Base-by-base conservation (phyloP, 2,113 vertebrate species). In the Trinectes maculatus region DNA sequence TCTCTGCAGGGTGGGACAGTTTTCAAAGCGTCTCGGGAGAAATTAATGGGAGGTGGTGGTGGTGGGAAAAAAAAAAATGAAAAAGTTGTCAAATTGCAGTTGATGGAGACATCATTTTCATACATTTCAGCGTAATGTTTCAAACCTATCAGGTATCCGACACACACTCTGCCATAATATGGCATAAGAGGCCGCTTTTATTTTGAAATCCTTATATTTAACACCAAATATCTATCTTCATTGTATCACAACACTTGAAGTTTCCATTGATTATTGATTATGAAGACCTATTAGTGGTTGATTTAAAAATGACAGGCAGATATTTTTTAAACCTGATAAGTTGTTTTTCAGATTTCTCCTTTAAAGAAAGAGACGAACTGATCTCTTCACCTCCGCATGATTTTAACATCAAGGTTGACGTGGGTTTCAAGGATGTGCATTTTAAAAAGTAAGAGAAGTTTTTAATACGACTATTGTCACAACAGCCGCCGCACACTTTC, bases 1-100 rank as follows among this genome's bases (percentile, higher is more conserved):
- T 84, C 85, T 52, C 76, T 6, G 66, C 85, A 63, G 85, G 82
- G 67, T 83, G 53, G 21, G 49, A 59, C 61, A 48, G 56, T 69
- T 85, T 77, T 80, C 74, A 80, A 47, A 77, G 67, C 19, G 25
- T 80, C 78, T 71, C 61, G 43, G 46, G 40, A 40, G 36, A 79
- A 73, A 79, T 79, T 75, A 82, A 43, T n/a, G n/a, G n/a, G n/a
- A n/a, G n/a, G n/a, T n/a, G n/a, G n/a, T n/a, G n/a, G n/a, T n/a
- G n/a, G n/a, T n/a, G 31, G 15, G 6, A 18, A 1, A 8, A 1
- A 8, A 22, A 19, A 39, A 61, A 78, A n/a, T n/a, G n/a, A n/a
- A 70, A 82, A 75, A 61, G 42, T 59, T 67, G 77, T 18, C 60
- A 86, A 85, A 85, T 73, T 81, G 63, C 80, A 62, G 73, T 54